Evolutionary conservation across 2,888 invertebrate genomes (phyloP), one percentile per base, ranked within the genome.

Genomic region (Lycaena phlaeas): DNA sequence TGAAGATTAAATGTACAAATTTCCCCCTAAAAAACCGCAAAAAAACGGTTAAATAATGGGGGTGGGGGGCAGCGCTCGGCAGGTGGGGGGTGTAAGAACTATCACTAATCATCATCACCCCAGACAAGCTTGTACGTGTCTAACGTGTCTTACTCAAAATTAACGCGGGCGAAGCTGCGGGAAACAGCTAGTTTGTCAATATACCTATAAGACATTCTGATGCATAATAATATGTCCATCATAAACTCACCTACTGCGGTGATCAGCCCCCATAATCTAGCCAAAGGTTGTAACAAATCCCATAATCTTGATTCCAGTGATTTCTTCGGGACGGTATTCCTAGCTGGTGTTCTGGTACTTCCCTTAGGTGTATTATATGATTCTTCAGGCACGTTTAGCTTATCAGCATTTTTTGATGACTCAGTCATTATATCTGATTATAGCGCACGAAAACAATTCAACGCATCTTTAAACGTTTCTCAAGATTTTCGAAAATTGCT

Each of bases 211-310:
- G n/a, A n/a, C n/a, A n/a, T n/a, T n/a, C n/a, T n/a, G n/a, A n/a
- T n/a, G n/a, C n/a, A n/a, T n/a, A n/a, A n/a, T n/a, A n/a, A n/a
- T n/a, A n/a, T n/a, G n/a, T n/a, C 7, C 22, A 22, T 9, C 28
- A 36, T 14, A 36, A 39, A 61, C 76, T 61, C 47, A 82, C 84
- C 81, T 27, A 84, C 61, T 43, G 82, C 72, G 12, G 84, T 78
- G 22, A 82, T 59, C 6, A 84, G 61, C 2, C 84, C 84, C 84
- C 84, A 84, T 45, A 82, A 49, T 48, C 84, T 70, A 5, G 84
- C 77, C 10, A 84, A 52, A 1, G 84, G 84, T 45, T 84, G 82
- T 42, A 84, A 50, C 37, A 79, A 50, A 28, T 81, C 82, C 84
- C 84, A 84, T 37, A 84, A 56, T 45, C 64, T 66, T 4, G 69